These are phyloP conservation scores for Phataginus tetradactyla DNA, from an alignment of 2,797 vertebrate genomes.

Conservation along the genomic window DNA sequence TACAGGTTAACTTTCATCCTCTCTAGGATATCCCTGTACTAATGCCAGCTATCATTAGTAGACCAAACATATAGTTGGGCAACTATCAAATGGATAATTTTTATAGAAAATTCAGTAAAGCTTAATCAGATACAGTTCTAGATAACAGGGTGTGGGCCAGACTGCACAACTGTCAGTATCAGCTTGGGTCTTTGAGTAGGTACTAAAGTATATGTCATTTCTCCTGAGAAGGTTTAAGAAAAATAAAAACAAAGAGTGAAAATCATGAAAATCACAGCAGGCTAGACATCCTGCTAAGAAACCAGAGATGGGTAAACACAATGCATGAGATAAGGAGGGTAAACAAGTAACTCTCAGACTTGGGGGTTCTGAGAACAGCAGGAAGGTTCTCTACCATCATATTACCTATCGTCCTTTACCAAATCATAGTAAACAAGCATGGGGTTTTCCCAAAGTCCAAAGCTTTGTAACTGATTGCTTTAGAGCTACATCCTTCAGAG, in stretches of 20 bases:
- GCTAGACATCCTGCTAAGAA: not conserved
- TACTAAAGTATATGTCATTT: not conserved
- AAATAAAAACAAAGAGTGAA: not conserved
- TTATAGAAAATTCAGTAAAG: not conserved
- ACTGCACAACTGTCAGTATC: not conserved
- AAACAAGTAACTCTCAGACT: not conserved
- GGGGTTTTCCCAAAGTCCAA: not conserved
- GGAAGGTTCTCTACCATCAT: not conserved
- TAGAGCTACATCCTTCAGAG: not conserved
- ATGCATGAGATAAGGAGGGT: not conserved
- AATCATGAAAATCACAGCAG: not conserved
- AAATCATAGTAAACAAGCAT: not conserved
- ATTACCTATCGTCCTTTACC: not conserved
- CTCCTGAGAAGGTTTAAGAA: not conserved
- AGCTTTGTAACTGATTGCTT: not conserved
- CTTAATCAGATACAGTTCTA: not conserved
- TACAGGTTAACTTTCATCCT: not conserved
- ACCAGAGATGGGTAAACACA: not conserved
- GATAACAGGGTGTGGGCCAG: not conserved
- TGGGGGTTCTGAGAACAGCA: not conserved
- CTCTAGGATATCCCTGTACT: not conserved
- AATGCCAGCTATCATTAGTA: not conserved
- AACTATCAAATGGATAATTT: not conserved
- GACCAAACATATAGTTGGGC: not conserved
- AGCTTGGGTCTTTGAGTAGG: not conserved